phyloP scores from a whole-genome alignment of 2,888 invertebrate species.

The Lasius fuliginosus region DNA sequence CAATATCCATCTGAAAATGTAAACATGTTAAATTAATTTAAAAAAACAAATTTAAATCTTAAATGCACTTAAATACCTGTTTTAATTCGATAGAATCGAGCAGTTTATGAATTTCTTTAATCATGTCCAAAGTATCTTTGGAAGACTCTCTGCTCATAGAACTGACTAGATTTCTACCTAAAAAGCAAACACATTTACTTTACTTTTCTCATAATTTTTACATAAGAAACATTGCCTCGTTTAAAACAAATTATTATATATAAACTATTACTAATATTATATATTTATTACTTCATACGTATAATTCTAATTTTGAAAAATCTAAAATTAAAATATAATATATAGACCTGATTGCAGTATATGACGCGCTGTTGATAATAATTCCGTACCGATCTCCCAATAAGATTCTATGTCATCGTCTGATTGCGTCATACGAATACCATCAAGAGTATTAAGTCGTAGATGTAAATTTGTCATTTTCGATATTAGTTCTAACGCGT shows the following conservation, averaged over 20 bases:
- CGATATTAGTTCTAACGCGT: constrained; percentile 88
- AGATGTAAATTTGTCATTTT: constrained; percentile 89
- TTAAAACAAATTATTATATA: neutral
- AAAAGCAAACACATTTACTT: constrained; percentile 24
- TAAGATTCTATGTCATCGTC: constrained; percentile 88
- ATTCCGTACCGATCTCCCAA: constrained; percentile 87
- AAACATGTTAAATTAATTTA: constrained; percentile 12
- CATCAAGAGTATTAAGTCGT: constrained; percentile 87
- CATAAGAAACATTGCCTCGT: neutral
- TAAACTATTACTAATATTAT: neutral
- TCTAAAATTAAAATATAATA: neutral
- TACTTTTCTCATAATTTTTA: constrained; percentile 18
- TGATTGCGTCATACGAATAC: constrained; percentile 88
- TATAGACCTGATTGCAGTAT: constrained; percentile 80
- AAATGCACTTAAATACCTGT: constrained; percentile 83
- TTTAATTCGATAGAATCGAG: constrained; percentile 88
- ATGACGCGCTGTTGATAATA: constrained; percentile 77
- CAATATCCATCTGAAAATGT: constrained; percentile 86
- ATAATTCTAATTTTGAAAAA: neutral
- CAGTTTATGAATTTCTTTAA: constrained; percentile 88
- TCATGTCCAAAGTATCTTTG: constrained; percentile 89
- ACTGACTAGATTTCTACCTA: constrained; percentile 81
- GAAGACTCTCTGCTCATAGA: constrained; percentile 86
- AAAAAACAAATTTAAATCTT: constrained; percentile 11
- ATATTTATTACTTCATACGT: neutral